Conservation (phyloP, 2,888 invertebrate genomes). For the Graphium colonna region DNA sequence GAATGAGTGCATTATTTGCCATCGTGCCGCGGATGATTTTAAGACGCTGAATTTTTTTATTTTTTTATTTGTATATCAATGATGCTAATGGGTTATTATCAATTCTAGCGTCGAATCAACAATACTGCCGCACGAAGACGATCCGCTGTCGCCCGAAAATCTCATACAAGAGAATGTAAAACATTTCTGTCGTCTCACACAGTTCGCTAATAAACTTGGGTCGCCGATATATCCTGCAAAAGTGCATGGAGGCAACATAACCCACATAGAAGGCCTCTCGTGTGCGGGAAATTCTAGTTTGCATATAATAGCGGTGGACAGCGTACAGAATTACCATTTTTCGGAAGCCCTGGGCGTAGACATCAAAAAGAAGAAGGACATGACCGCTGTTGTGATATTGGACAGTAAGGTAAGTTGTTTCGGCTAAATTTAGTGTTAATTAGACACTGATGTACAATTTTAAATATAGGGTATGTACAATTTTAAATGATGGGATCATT, state of each 20-base stretch:
- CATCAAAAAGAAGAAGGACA: slow-evolving; percentile 77
- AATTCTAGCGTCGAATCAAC: slow-evolving; percentile 63
- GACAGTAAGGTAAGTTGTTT: slow-evolving; percentile 82
- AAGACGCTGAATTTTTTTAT: too few species aligned
- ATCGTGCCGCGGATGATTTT: too few species aligned
- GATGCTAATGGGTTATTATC: neutral
- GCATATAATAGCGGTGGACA: slow-evolving; percentile 85
- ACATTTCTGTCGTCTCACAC: slow-evolving; percentile 59
- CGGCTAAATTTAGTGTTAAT: too few species aligned
- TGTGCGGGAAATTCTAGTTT: slow-evolving; percentile 63
- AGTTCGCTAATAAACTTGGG: slow-evolving; percentile 60
- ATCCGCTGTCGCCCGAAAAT: slow-evolving; percentile 75
- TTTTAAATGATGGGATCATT: too few species aligned
- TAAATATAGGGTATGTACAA: too few species aligned
- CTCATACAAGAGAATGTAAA: slow-evolving; percentile 62
- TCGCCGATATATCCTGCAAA: slow-evolving; percentile 50
- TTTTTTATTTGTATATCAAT: too few species aligned
- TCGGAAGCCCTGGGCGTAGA: slow-evolving; percentile 88
- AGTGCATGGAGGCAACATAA: slow-evolving; percentile 40
- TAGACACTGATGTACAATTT: too few species aligned
- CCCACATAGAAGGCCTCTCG: slow-evolving; percentile 65
- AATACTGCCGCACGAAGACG: slow-evolving; percentile 68
- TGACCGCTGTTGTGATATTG: slow-evolving; percentile 85
- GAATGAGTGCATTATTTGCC: too few species aligned
- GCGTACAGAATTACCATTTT: slow-evolving; percentile 85